Percentiles rank a stretch among this genome's conserved stretches.
Evolutionary conservation across 2,888 invertebrate genomes (phyloP).

Genomic region (Synanthedon andrenaeformis): DNA sequence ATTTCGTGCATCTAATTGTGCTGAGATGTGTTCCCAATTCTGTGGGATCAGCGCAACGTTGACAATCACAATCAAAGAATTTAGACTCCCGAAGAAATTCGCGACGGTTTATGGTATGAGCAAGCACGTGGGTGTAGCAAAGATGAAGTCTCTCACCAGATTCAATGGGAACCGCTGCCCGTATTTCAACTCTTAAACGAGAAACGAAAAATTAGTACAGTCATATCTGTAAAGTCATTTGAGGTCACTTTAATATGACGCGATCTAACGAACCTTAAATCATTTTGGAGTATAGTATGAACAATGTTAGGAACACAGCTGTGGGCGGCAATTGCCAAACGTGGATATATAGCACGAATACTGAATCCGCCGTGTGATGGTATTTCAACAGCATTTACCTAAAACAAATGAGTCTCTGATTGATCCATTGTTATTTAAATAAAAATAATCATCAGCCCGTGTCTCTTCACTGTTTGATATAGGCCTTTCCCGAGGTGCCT

Average conservation of each 20-base stretch:
- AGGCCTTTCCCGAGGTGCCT: no score
- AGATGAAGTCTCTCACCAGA: slow-evolving; percentile 75
- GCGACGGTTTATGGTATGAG: slow-evolving; percentile 78
- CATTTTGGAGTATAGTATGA: slow-evolving; percentile 73
- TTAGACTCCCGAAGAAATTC: slow-evolving; percentile 79
- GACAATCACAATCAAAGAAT: slow-evolving; percentile 82
- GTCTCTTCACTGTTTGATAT: no score
- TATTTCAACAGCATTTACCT: slow-evolving; percentile 82
- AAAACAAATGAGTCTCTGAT: neutral
- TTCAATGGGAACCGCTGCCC: slow-evolving; percentile 76
- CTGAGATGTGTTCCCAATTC: slow-evolving; percentile 85
- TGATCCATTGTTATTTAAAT: neutral
- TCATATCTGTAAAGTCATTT: neutral
- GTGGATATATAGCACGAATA: slow-evolving; percentile 83
- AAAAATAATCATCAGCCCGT: no score
- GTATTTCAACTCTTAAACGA: slow-evolving; percentile 71
- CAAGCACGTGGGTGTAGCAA: slow-evolving; percentile 81
- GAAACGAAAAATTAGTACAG: neutral
- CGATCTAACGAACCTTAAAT: slow-evolving; percentile 36
- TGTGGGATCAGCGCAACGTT: slow-evolving; percentile 81
- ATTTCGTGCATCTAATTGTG: slow-evolving; percentile 82
- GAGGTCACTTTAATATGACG: neutral
- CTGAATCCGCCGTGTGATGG: slow-evolving; percentile 75
- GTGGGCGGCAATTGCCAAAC: slow-evolving; percentile 81
- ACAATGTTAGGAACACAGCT: slow-evolving; percentile 86